Conservation (phyloP, 2,797 vertebrate species). For the Acipenser transmontanus region DNA sequence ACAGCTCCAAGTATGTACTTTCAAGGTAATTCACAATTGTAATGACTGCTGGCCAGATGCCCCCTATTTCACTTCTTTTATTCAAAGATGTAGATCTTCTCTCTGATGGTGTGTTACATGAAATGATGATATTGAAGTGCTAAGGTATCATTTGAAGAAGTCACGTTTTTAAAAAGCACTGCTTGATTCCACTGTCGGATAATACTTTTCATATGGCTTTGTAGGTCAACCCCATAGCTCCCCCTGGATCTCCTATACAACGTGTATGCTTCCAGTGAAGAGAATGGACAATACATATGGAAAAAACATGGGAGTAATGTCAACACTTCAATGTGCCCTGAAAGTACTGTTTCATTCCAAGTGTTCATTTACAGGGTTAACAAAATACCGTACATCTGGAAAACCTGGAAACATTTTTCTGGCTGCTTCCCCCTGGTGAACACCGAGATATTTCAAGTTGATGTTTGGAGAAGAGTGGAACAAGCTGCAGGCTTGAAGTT, state of each 20-base stretch:
- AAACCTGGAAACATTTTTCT: conserved; percentile 29
- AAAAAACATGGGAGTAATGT: conserved; percentile 25
- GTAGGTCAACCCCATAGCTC: conserved; percentile 57
- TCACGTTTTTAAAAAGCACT: conserved; percentile 8
- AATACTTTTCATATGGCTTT: conserved; percentile 35
- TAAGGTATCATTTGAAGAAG: no score
- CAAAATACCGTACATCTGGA: conserved; percentile 42
- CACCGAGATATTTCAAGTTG: conserved; percentile 27
- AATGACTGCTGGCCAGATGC: conserved; percentile 14
- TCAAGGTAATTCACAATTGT: conserved; percentile 5
- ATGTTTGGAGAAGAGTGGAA: conserved; percentile 21
- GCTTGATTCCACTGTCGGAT: conserved; percentile 27
- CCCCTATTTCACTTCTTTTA: no score
- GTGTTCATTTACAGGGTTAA: conserved; percentile 35
- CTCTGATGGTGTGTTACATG: no score
- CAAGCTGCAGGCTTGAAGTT: conserved; percentile 40
- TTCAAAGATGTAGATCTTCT: no score
- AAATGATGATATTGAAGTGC: no score
- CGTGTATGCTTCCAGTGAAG: conserved; percentile 31
- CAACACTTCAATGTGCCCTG: conserved; percentile 17
- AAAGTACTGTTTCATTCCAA: conserved; percentile 43
- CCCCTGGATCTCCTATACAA: conserved; percentile 47
- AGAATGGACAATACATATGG: conserved; percentile 3
- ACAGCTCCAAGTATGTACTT: conserved; percentile 20
- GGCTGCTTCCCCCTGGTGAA: conserved; percentile 34